Base-by-base conservation (phyloP, 2,797 vertebrate species). In the Paratrypauchen microcephalus region DNA sequence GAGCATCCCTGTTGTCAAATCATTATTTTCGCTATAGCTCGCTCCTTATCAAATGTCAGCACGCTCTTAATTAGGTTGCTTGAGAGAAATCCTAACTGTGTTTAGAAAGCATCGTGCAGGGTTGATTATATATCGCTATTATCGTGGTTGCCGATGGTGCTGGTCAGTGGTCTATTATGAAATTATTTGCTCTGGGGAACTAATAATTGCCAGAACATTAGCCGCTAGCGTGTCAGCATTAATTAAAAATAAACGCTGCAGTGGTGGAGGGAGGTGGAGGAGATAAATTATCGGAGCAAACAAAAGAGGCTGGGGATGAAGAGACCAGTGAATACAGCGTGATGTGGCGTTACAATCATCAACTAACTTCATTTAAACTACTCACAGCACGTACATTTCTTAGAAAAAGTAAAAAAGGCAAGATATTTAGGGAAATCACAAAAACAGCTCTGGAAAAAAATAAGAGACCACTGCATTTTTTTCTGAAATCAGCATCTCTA, bases 11-110 rank as follows among this genome's bases (percentile, higher is more conserved):
- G 57, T 76, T 72, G 47, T 65, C 47, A 68, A 54, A 39, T 54
- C 65, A 74, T 80, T 83, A 73, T 83, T 79, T 83, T 73, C 56
- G 74, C 66, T 68, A 59, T 71, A 74, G 76, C 54, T 72, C 71
- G 30, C 65, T 71, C 74, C 71, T 82, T 83, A 84, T 75, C 76
- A 87, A 82, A 84, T 83, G 78, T 88, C 85, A 88, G 66, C 80
- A 78, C 76, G 77, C 78, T 83, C 80, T 77, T 89, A 88, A 90
- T 92, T 90, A 87, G 83, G 82, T 85, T 80, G 80, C 82, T 74
- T 77, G 71, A 83, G 62, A 79, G 59, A 66, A 84, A 73, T 75
- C 74, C 74, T 81, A 76, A 77, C 87, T 83, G 86, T 84, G 77
- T 85, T 59, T 77, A 83, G 78, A 81, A 59, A 74, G 75, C 79